Evolutionary conservation across 2,113 vertebrate genomes (phyloP), one percentile per base, ranked within the genome.

Genomic region (Aspidoscelis tigris): DNA sequence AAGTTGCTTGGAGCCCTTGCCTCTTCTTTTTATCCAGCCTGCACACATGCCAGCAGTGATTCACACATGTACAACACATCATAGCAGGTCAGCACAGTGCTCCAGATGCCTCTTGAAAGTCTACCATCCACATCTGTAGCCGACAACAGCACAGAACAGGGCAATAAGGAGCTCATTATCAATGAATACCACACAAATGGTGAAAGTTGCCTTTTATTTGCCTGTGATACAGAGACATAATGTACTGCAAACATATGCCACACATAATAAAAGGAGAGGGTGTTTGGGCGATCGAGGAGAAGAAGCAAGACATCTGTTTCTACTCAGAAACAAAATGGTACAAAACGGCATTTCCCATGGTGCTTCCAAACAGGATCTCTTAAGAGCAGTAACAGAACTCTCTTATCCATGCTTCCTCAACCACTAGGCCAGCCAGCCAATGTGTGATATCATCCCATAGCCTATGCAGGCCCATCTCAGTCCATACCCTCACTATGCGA

Each of bases 191-290:
- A 94, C 92, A 93, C 93, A 94, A 95, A 95, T 93, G 93, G 94
- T 95, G 94, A 95, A 95, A 95, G 94, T 95, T 93, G 92, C 92
- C 92, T 95, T 93, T 94, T 95, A 92, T 95, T 95, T 94, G 88
- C 94, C 91, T 93, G 90, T 92, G 93, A 94, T 93, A 89, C 83
- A 87, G 89, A 94, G 89, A 89, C 90, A 87, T 91, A 85, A 92
- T 88, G 90, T 91, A 90, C 91, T 95, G 92, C 92, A 94, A 93
- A 93, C 93, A 95, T 91, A 95, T 95, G 93, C 91, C 90, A 93
- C 93, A 93, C 93, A 92, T 94, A 92, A 95, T 93, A 95, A 94
- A 95, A 94, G 94, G 93, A 93, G 89, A 94, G 94, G 92, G 94
- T 90, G 90, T 91, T 93, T 93, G 91, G 91, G 93, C 88, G 91